Evolutionary conservation across 2,888 invertebrate genomes (phyloP).

Genomic region (Argyra leucocephala): DNA sequence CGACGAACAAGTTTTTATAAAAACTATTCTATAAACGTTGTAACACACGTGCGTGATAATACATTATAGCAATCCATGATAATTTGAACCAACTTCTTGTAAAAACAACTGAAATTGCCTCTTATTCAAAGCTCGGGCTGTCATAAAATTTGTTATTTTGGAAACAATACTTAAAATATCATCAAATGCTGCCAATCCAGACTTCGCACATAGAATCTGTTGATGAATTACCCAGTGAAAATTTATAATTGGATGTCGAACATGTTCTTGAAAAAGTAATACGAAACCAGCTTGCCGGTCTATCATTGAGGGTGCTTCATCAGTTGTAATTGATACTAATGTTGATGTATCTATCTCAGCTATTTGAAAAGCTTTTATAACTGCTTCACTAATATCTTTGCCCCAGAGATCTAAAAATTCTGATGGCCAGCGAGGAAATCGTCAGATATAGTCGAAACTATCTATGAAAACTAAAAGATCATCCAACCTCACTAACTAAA

Average conservation of each 20-base stretch:
- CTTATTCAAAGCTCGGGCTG: slow-evolving; percentile 9
- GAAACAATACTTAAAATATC: slow-evolving; percentile 1
- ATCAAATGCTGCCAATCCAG: slow-evolving; percentile 2
- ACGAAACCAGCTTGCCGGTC: slow-evolving; percentile 10
- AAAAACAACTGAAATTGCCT: slow-evolving; percentile 10
- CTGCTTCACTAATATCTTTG: slow-evolving; percentile 10
- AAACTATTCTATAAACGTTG: too few relatives aligned
- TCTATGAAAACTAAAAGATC: too few relatives aligned
- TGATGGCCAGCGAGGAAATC: too few relatives aligned
- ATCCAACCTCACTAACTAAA: too few relatives aligned
- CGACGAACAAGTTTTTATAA: too few relatives aligned
- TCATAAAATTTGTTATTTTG: slow-evolving; percentile 10
- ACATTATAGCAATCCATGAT: slow-evolving; percentile 11
- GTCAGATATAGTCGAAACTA: too few relatives aligned
- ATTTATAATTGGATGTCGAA: slow-evolving; percentile 10
- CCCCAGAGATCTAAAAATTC: too few relatives aligned
- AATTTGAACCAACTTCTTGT: slow-evolving; percentile 9
- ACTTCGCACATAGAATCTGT: slow-evolving; percentile 12
- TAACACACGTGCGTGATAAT: slow-evolving; percentile 10
- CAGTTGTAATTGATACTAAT: slow-evolving; percentile 12
- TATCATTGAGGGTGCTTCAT: slow-evolving; percentile 9
- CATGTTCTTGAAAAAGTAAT: slow-evolving; percentile 9
- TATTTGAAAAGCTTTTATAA: slow-evolving; percentile 3
- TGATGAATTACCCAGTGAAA: slow-evolving; percentile 14
- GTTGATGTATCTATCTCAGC: slow-evolving; percentile 5